Percentiles rank a stretch among this genome's conserved stretches.
Evolutionary conservation across 2,113 vertebrate species (phyloP).

Genomic region (Alligator sinensis): DNA sequence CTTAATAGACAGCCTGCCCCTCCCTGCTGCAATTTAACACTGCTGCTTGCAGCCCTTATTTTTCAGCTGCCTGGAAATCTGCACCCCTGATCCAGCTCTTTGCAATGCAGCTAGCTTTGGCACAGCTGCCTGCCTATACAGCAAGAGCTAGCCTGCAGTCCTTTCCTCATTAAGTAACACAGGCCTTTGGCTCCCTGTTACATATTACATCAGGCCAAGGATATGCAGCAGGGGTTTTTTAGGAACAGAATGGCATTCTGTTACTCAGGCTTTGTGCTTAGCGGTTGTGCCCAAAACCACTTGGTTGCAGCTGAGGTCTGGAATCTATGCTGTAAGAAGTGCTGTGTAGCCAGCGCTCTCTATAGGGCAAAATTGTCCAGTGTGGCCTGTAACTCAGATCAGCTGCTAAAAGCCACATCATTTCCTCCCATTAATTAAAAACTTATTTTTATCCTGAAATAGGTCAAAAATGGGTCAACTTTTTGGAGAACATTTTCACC

Average conservation of each 20-base stretch:
- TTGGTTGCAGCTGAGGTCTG: background rate
- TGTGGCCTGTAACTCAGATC: background rate
- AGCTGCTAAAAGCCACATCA: background rate
- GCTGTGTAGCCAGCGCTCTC: background rate
- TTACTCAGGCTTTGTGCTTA: background rate
- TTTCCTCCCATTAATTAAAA: background rate
- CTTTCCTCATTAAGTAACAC: too few relatives aligned
- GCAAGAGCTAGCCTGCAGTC: too few relatives aligned
- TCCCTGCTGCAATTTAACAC: too few relatives aligned
- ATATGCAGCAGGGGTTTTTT: background rate
- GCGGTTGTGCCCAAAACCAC: background rate
- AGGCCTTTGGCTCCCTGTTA: too few relatives aligned
- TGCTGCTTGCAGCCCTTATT: too few relatives aligned
- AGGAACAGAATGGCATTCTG: background rate
- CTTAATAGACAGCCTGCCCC: too few relatives aligned
- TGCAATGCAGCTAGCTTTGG: too few relatives aligned
- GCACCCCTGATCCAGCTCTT: too few relatives aligned
- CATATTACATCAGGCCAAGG: background rate
- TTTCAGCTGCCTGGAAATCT: too few relatives aligned
- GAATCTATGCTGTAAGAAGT: background rate
- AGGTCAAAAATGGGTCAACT: background rate
- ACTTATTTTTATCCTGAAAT: background rate
- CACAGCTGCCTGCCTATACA: too few relatives aligned
- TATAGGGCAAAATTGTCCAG: background rate
- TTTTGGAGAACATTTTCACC: background rate